Evolutionary conservation across 2,888 invertebrate species (phyloP).

Genomic region (Folsomia candida): DNA sequence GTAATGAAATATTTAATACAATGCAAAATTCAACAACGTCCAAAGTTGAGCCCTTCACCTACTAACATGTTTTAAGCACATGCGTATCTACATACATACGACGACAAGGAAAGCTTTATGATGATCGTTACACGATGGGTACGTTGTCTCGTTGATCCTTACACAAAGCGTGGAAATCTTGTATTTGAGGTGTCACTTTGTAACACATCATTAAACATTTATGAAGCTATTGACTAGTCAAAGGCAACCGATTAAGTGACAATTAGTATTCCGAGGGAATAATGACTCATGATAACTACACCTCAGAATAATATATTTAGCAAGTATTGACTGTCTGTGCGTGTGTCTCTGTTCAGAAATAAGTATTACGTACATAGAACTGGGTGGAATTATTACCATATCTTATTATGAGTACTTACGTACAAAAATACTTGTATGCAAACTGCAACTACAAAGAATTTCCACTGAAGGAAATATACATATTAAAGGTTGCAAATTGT

Average conservation of each 20-base stretch:
- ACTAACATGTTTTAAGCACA: slow-evolving; percentile 25
- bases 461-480: not conserved
- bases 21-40: not conserved
- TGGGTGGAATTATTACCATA: no score
- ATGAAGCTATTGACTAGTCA: not conserved
- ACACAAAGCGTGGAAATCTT: not conserved
- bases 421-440: not conserved
- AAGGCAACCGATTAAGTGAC: slow-evolving; percentile 6
- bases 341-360: no score
- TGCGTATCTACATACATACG: no score
- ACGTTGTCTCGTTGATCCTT: not conserved
- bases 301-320: no score
- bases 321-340: no score
- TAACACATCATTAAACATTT: slow-evolving; percentile 21
- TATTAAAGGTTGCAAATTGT: not conserved
- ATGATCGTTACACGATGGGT: not conserved
- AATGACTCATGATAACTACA: not conserved
- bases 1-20: not conserved
- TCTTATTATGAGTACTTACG: not conserved
- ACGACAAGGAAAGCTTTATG: no score
- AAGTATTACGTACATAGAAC: no score
- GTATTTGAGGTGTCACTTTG: not conserved
- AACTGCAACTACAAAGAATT: no score
- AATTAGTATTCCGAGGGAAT: slow-evolving; percentile 13
- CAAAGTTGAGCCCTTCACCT: slow-evolving; percentile 32